These are phyloP conservation scores for Scaptomyza graminum DNA, from an alignment of 1,140 invertebrate species.

Conservation along the genomic window DNA sequence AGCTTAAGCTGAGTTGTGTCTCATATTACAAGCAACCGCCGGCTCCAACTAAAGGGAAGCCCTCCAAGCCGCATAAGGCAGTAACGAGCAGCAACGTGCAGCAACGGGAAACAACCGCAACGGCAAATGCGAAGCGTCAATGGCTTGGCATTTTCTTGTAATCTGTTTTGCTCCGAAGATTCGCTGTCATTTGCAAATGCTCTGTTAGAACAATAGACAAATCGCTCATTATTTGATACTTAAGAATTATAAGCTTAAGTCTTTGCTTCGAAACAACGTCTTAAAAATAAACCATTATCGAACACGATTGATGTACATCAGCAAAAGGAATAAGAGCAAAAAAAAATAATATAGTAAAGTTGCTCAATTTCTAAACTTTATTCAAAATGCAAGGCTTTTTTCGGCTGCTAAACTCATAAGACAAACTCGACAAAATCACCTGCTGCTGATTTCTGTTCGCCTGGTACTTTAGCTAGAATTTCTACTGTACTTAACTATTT, in stretches of 20 bases:
- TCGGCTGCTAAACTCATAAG: no score
- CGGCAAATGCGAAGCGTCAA: constrained; percentile 27
- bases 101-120: constrained; percentile 51
- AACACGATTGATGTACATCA: no score
- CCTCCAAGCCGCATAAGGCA: constrained; percentile 37
- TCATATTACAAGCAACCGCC: constrained; percentile 53
- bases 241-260: neutral
- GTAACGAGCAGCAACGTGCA: constrained; percentile 42
- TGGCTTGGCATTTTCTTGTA: constrained; percentile 20
- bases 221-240: neutral
- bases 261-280: neutral
- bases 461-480: no score
- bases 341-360: no score
- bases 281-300: no score
- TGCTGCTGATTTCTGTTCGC: no score
- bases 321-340: no score
- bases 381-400: no score
- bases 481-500: no score
- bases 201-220: neutral
- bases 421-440: no score
- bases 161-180: constrained; percentile 58
- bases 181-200: constrained; percentile 33
- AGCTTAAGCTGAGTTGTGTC: constrained; percentile 48
- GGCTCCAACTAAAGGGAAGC: constrained; percentile 28
- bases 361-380: no score